Conservation (phyloP, 2,113 vertebrate genomes). For the Todiramphus saurophagus region DNA sequence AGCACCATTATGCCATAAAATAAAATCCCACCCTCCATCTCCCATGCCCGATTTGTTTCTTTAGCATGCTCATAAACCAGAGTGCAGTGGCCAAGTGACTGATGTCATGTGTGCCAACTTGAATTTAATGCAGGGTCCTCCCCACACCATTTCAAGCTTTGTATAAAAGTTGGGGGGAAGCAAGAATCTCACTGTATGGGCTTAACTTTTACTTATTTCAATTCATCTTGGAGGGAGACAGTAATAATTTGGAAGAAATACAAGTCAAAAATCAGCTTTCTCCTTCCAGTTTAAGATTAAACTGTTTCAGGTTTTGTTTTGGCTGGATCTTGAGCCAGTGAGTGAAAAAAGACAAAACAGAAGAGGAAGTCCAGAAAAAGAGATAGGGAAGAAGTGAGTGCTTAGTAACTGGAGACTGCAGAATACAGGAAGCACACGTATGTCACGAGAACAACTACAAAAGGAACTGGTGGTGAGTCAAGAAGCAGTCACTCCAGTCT, state of each 20-base stretch:
- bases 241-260: not conserved
- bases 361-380: not conserved
- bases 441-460: not conserved
- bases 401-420: not conserved
- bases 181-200: not conserved
- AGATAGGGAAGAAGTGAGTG: not conserved
- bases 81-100: not conserved
- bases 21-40: not conserved
- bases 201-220: not conserved
- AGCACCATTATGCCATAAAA: not conserved
- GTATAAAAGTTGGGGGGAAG: conserved; percentile 16
- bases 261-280: not conserved
- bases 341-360: not conserved
- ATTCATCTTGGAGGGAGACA: not conserved
- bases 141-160: not conserved
- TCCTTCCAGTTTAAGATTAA: not conserved
- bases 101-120: not conserved
- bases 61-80: not conserved
- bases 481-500: not conserved
- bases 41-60: not conserved
- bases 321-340: not conserved
- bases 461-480: not conserved
- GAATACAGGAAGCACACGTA: not conserved
- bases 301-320: conserved; percentile 1
- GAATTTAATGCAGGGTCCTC: not conserved